Base-by-base conservation (phyloP, 2,113 vertebrate species). In the Malurus melanocephalus region DNA sequence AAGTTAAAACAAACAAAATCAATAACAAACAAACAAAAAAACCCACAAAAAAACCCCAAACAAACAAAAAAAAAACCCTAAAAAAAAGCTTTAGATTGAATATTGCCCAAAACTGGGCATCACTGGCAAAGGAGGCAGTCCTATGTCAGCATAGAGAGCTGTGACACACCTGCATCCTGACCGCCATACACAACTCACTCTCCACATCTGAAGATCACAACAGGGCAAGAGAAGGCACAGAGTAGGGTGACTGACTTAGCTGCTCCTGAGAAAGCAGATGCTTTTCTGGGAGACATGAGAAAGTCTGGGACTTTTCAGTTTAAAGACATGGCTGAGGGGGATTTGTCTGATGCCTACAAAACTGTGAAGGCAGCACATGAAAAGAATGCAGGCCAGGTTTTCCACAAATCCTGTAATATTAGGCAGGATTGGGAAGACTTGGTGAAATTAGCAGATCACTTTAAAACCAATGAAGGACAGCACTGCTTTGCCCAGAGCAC, bases 351-450 rank as follows among this genome's bases (percentile, higher is more conserved):
- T 51, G 16, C 28, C 42, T 56, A 69, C 42, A 38, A 77, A 72
- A 88, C 20, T 53, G 27, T 7, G 2, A 87, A 79, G 32, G 33
- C 28, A 82, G 49, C 0, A 0, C 18, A 48, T n/a, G 9, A 1
- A 1, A 48, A 26, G 35, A 85, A 85, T 9, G 22, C 20, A 75
- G 30, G 78, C 38, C 5, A 53, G 30, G 13, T 85, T 66, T 72
- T 71, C 43, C 40, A 62, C 10, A 69, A 84, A 59, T 55, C 18
- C 56, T 59, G 46, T 35, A 66, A 51, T 9, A 35, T 21, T 23
- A 62, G 38, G 17, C 43, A 74, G 33, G 33, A 33, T 13, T 62
- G 14, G n/a, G 12, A 81, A 72, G 30, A 42, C 18, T 38, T 38
- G 9, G 28, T 32, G 22, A 83, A 68, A 46, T 45, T 13, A 69